Evolutionary conservation across 2,888 invertebrate genomes (phyloP).

Genomic region (Hartigia nigra): DNA sequence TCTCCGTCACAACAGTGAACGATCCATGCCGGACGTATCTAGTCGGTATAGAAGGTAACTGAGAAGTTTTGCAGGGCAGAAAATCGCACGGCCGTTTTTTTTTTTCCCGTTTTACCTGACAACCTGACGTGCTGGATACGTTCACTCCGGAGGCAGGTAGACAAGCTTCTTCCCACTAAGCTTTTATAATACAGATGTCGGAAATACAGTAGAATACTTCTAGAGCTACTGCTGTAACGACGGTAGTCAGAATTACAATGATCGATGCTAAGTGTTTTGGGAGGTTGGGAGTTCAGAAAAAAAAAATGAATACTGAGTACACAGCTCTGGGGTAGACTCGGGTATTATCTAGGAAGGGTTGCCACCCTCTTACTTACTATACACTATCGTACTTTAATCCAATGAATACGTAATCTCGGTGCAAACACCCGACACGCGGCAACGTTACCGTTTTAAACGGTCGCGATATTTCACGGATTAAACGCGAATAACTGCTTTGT

Average conservation of each 20-base stretch:
- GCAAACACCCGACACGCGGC: slow-evolving; percentile 63
- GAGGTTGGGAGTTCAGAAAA: background rate
- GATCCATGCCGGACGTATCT: slow-evolving; percentile 14
- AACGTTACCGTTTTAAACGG: slow-evolving; percentile 49
- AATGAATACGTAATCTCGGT: slow-evolving; percentile 63
- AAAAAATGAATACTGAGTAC: background rate
- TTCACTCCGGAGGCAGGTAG: background rate
- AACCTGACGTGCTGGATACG: background rate
- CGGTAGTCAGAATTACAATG: background rate
- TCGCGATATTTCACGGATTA: slow-evolving; percentile 65
- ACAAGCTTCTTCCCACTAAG: background rate
- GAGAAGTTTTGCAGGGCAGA: background rate
- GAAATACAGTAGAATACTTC: background rate
- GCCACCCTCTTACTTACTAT: slow-evolving; percentile 25
- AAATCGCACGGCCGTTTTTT: background rate
- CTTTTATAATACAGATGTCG: background rate
- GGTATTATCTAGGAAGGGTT: slow-evolving; percentile 30
- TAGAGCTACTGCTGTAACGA: background rate
- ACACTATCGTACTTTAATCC: slow-evolving; percentile 45
- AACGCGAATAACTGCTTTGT: slow-evolving; percentile 42
- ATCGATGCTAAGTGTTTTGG: background rate
- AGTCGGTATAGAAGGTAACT: background rate
- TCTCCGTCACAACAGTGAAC: slow-evolving; percentile 58
- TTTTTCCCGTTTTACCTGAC: background rate
- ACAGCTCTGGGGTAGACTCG: background rate